Base-by-base conservation (phyloP, 2,888 invertebrate genomes). In the Sarcophaga subvicina region DNA sequence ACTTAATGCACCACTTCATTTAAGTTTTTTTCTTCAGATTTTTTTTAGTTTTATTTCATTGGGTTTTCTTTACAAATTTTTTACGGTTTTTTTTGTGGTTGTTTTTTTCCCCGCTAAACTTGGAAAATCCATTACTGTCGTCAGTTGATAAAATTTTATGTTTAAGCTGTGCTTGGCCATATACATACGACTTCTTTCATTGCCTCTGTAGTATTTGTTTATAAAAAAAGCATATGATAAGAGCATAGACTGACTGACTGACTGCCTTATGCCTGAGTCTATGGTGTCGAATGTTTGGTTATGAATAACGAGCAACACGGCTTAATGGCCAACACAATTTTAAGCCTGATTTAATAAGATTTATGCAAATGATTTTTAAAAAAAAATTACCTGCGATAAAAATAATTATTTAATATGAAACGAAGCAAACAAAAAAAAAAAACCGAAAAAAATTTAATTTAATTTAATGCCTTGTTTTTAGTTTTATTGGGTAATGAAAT, bases 301-400 rank as follows among this genome's bases (percentile, higher is more conserved):
- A 11, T 75, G 73, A 75, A 54, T 54, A 54, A 54, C 54, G 54
- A 49, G 75, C 27, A 79, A 75, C 73, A 27, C 70, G 83, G 79
- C 63, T 86, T 82, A n/a, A 69, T 71, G 76, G 59, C 69, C 37
- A 78, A 77, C 49, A 70, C 64, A 70, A 86, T 80, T 86, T 86
- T 78, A 81, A 80, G 69, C 69, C 83, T 81, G 69, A 83, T 83
- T 86, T 83, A 86, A 83, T 83, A 81, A 78, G 86, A 86, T 83
- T 86, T 83, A 83, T 86, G 83, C 69, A 86, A 83, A 86, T 80
- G 47, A 72, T 72, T 69, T 80, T 80, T 25, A 4, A 54, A 54
- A 54, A 54, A 22, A 25, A 45, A 45, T 25, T 25, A 62, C n/a
- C 25, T 25, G 22, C 4, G 22, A 59, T 25, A 67, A 47, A 83